Evolutionary conservation across 2,113 vertebrate genomes (phyloP).

Genomic region (Myotis lucifugus): DNA sequence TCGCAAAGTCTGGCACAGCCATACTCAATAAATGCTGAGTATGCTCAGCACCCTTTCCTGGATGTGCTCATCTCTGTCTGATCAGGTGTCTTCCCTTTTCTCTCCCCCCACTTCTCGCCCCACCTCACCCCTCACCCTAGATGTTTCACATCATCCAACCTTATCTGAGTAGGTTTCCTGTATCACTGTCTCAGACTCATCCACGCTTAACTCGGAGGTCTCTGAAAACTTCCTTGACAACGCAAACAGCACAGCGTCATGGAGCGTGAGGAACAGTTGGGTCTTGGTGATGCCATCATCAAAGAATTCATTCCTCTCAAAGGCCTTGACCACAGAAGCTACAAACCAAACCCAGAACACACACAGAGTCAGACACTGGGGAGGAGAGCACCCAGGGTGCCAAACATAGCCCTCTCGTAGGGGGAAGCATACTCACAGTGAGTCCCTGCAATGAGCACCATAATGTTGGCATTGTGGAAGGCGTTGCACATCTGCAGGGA

Average conservation of each 20-base stretch:
- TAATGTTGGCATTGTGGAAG: slow-evolving; percentile 76
- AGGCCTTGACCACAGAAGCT: slow-evolving; percentile 76
- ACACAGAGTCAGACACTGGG: not conserved
- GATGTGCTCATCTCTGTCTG: not conserved
- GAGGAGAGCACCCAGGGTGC: not conserved
- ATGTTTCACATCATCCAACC: slow-evolving; percentile 51
- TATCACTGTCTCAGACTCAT: not conserved
- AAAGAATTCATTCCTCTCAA: slow-evolving; percentile 82
- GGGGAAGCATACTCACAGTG: slow-evolving; percentile 78
- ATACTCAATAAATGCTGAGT: no score
- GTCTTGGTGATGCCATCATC: slow-evolving; percentile 74
- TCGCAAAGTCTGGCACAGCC: not conserved
- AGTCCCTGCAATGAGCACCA: slow-evolving; percentile 79
- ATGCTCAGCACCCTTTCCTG: not conserved
- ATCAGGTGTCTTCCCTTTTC: accelerated
- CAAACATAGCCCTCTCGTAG: not conserved
- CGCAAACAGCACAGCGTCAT: slow-evolving; percentile 79
- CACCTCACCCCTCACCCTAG: accelerated
- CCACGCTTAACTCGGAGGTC: slow-evolving; percentile 25
- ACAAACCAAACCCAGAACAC: slow-evolving; percentile 47
- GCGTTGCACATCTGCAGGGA: slow-evolving; percentile 80
- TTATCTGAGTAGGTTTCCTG: slow-evolving; percentile 67
- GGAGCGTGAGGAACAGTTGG: slow-evolving; percentile 79
- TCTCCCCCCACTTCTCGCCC: no score
- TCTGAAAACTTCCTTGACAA: slow-evolving; percentile 53